Conservation (phyloP, 2,113 vertebrate genomes). For the Daubentonia madagascariensis region DNA sequence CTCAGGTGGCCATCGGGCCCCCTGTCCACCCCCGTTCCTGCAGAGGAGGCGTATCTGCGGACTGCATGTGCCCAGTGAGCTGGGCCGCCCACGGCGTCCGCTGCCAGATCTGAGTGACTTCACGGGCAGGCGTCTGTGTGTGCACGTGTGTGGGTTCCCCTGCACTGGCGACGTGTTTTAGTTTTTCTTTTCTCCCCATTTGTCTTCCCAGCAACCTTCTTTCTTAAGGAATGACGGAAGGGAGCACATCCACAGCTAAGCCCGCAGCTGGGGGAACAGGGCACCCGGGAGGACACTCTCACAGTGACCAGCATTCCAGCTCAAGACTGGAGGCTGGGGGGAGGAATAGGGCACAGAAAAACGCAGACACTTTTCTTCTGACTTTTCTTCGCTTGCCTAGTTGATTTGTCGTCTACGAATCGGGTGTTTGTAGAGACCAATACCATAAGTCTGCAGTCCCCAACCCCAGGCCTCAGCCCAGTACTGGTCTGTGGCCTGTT, state of each 20-base stretch:
- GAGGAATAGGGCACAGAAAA: background rate
- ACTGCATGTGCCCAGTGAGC: background rate
- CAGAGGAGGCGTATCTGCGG: background rate
- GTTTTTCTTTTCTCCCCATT: constrained; percentile 13
- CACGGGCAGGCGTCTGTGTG: background rate
- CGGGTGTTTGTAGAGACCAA: background rate
- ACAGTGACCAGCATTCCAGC: background rate
- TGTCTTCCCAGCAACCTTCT: background rate
- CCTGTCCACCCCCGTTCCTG: background rate
- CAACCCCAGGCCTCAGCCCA: too few species aligned
- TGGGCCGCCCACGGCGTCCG: background rate
- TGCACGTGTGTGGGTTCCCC: background rate
- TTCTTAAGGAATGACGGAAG: background rate
- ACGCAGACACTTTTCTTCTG: background rate
- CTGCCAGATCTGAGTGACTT: background rate
- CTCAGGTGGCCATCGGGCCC: background rate
- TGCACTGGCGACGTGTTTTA: background rate
- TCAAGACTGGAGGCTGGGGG: background rate
- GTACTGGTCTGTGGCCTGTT: too few species aligned
- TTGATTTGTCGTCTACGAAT: background rate
- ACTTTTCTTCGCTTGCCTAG: background rate
- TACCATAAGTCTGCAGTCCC: background rate
- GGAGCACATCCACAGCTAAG: background rate
- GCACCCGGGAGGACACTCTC: background rate
- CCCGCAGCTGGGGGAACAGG: background rate